phyloP scores from a whole-genome alignment of 1,140 invertebrate species.

The Drosophila carrolli region DNA sequence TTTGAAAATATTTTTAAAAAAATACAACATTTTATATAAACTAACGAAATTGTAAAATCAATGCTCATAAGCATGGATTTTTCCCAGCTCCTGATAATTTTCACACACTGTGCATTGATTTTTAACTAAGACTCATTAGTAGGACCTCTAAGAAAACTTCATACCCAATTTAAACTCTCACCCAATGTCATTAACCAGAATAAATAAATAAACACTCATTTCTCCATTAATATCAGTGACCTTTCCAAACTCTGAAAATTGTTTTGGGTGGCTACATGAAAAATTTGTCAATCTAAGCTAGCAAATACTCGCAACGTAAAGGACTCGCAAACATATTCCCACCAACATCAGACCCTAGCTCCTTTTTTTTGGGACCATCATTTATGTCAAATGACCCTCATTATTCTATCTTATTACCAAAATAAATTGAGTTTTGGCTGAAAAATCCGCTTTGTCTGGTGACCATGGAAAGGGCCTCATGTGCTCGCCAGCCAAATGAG shows the following conservation, averaged over 20 bases:
- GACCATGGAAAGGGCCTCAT: conserved; percentile 16
- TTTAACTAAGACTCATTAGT: too few species aligned
- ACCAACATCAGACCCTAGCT: conserved; percentile 1
- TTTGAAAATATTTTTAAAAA: too few species aligned
- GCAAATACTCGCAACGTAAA: conserved; percentile 62
- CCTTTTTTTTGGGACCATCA: conserved; percentile 28
- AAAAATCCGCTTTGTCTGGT: conserved; percentile 40
- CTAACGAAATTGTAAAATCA: too few species aligned
- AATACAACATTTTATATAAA: too few species aligned
- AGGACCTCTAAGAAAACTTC: too few species aligned
- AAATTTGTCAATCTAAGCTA: conserved; percentile 70
- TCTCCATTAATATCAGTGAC: conserved; percentile 3
- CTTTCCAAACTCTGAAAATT: neutral
- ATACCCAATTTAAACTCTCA: neutral
- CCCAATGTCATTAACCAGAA: neutral
- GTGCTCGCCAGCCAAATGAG: conserved; percentile 31
- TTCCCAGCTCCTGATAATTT: too few species aligned
- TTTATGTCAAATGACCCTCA: conserved; percentile 82
- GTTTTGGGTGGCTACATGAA: conserved; percentile 33
- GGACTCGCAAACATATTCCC: conserved; percentile 36
- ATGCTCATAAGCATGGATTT: too few species aligned
- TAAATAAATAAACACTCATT: neutral
- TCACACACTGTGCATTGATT: too few species aligned
- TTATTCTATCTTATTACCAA: conserved; percentile 78
- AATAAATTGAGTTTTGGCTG: conserved; percentile 81